Percentiles rank a stretch among this genome's conserved stretches.
Conservation (phyloP, 2,888 invertebrate species). For the Lycia hirtaria region DNA sequence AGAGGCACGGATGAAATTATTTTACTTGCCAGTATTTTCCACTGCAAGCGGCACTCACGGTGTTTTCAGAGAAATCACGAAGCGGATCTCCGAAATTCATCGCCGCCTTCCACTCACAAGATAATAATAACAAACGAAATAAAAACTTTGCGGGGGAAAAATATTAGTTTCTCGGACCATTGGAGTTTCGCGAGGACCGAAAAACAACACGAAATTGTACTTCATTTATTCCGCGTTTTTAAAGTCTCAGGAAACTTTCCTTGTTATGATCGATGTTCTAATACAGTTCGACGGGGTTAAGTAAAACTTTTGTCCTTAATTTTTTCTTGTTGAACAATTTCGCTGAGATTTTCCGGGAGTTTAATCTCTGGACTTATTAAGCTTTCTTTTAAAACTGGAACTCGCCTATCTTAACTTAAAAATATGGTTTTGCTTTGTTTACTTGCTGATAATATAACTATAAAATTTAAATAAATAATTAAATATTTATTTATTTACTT, state of each 20-base stretch:
- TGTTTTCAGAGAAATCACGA: constrained; percentile 58
- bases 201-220: constrained; percentile 59
- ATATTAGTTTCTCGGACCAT: constrained; percentile 63
- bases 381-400: constrained; percentile 44
- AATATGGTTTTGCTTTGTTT: not conserved
- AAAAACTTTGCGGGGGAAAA: constrained; percentile 61
- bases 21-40: constrained; percentile 44
- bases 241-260: constrained; percentile 52
- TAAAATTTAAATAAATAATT: too few relatives aligned
- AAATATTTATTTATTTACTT: too few relatives aligned
- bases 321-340: constrained; percentile 26
- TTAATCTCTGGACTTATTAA: constrained; percentile 44
- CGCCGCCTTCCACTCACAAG: constrained; percentile 48
- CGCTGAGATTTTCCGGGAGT: constrained; percentile 40
- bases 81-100: constrained; percentile 54
- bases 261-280: constrained; percentile 47
- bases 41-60: constrained; percentile 40
- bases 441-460: not conserved
- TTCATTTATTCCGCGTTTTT: constrained; percentile 53
- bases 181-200: constrained; percentile 55
- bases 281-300: constrained; percentile 28
- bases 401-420: constrained; percentile 41
- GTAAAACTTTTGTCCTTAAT: constrained; percentile 28
- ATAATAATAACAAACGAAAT: constrained; percentile 65
- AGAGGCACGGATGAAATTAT: constrained; percentile 45